Conservation (phyloP, 2,113 vertebrate species). For the Alligator sinensis region DNA sequence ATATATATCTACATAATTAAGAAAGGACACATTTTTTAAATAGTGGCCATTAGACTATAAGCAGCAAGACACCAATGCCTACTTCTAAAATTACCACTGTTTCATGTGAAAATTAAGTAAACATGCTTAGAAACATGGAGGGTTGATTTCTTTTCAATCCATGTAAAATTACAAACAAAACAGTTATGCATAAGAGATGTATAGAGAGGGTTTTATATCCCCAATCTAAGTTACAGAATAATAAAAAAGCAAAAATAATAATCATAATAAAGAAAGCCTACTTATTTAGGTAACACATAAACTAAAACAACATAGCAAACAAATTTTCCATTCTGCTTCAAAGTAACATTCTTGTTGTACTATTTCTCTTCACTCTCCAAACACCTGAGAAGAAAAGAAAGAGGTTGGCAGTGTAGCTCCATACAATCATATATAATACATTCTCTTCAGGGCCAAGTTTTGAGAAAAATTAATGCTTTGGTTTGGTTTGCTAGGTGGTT, state of each 20-base stretch:
- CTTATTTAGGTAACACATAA: neutral
- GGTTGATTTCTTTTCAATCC: neutral
- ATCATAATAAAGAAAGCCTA: neutral
- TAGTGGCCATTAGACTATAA: neutral
- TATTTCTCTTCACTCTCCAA: rapidly evolving
- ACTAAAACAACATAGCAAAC: neutral
- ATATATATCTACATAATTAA: neutral
- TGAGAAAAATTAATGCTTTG: neutral
- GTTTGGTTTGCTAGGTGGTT: no score
- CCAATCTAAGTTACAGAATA: neutral
- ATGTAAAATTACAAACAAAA: neutral
- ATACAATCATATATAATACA: neutral
- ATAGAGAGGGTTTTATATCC: neutral
- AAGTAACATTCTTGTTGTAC: neutral
- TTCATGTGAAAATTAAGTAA: neutral
- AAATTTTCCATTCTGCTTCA: neutral
- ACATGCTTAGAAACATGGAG: neutral
- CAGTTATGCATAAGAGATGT: neutral
- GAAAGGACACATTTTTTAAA: neutral
- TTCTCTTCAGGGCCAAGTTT: neutral
- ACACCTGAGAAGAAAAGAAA: neutral
- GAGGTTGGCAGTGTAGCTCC: neutral
- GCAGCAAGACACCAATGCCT: neutral
- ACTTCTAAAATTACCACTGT: rapidly evolving
- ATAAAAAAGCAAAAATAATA: neutral